A percentile compares a stretch with the other conserved stretches of the same genome.
Conservation (phyloP, 2,113 vertebrate genomes). For the Callopanchax toddi region DNA sequence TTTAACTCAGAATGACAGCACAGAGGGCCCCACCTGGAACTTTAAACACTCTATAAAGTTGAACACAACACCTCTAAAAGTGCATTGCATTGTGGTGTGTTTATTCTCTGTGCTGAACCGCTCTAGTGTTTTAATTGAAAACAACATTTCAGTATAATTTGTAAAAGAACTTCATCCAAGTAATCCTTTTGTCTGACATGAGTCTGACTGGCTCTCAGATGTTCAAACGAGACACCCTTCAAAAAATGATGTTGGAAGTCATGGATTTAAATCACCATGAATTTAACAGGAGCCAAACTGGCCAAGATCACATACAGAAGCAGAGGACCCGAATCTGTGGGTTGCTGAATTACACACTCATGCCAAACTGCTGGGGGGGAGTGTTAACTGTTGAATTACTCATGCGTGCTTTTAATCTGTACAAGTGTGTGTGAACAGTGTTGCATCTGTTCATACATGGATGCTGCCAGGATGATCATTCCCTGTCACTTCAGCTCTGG, state of each 20-base stretch:
- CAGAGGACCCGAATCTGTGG: conserved; percentile 33
- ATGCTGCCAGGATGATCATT: conserved; percentile 12
- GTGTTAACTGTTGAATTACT: conserved; percentile 59
- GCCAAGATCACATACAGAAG: conserved; percentile 1
- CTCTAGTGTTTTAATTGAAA: too few relatives aligned
- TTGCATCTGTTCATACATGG: conserved; percentile 1
- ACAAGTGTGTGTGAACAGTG: conserved; percentile 1
- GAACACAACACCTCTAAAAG: too few relatives aligned
- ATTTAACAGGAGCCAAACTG: conserved; percentile 9
- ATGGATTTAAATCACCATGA: conserved; percentile 11
- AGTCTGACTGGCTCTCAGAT: not conserved
- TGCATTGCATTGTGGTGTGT: too few relatives aligned
- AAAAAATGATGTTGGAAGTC: conserved; percentile 14
- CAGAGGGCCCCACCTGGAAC: too few relatives aligned
- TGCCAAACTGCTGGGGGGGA: conserved; percentile 33
- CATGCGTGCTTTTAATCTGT: conserved; percentile 50
- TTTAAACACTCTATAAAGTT: too few relatives aligned
- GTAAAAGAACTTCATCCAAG: not conserved
- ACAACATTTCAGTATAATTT: not conserved
- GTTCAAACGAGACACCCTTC: conserved; percentile 7
- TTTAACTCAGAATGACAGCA: too few relatives aligned
- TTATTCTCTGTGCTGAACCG: too few relatives aligned
- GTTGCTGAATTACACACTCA: conserved; percentile 23
- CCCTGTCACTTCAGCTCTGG: conserved; percentile 5
- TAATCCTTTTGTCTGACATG: not conserved